Percentiles rank a stretch among this genome's conserved stretches.
Evolutionary conservation across 1,140 invertebrate genomes (phyloP).

Genomic region (Brachionus calyciflorus): DNA sequence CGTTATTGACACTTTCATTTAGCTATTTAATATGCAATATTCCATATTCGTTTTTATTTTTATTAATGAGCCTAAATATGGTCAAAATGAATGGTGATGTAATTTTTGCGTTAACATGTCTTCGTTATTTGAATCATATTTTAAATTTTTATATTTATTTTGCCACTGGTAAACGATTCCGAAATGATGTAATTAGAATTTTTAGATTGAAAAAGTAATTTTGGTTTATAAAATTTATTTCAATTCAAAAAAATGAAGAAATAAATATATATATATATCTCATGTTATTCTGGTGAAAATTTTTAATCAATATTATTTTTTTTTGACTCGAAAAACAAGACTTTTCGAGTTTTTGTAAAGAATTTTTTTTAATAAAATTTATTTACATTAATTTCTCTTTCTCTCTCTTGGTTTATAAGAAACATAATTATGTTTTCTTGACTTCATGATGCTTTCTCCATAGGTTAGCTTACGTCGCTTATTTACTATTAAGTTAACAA

Average conservation of each 20-base stretch:
- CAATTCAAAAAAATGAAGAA: too few relatives aligned
- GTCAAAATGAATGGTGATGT: constrained; percentile 35
- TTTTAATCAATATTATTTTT: not conserved
- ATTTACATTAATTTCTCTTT: too few relatives aligned
- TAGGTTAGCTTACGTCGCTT: too few relatives aligned
- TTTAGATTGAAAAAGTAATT: not conserved
- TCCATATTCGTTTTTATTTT: constrained; percentile 37
- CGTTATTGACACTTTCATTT: constrained; percentile 11
- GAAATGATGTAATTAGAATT: constrained; percentile 22
- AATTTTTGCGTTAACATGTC: constrained; percentile 37
- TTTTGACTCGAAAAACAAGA: too few relatives aligned
- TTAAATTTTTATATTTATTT: constrained; percentile 46
- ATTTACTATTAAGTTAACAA: too few relatives aligned
- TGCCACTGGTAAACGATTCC: constrained; percentile 26
- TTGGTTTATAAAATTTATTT: not conserved
- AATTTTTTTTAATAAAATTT: too few relatives aligned
- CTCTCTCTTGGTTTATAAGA: too few relatives aligned
- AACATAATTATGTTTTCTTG: too few relatives aligned
- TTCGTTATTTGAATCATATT: constrained; percentile 38
- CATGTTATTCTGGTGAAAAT: too few relatives aligned
- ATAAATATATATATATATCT: too few relatives aligned
- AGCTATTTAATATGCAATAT: constrained; percentile 43
- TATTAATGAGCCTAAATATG: constrained; percentile 31
- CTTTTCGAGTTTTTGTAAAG: too few relatives aligned
- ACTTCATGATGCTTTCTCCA: too few relatives aligned